Evolutionary conservation across 2,797 vertebrate species (phyloP).

Genomic region (Pseudopleuronectes americanus): DNA sequence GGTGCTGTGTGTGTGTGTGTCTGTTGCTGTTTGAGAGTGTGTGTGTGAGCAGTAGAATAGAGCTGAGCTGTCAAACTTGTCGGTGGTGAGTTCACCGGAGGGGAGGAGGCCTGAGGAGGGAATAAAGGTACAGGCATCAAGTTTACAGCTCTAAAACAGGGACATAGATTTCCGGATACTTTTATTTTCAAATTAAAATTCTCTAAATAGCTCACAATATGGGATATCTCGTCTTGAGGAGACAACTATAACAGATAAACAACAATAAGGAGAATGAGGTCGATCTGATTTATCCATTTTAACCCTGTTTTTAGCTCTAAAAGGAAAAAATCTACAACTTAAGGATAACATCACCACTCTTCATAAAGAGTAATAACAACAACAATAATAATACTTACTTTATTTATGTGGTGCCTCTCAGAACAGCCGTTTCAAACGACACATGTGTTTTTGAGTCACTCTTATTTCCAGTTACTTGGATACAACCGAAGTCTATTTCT

Average conservation of each 20-base stretch:
- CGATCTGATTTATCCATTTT: too few relatives aligned
- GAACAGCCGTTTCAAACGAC: neutral
- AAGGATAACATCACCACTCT: too few relatives aligned
- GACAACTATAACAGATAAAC: too few relatives aligned
- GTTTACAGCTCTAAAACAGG: neutral
- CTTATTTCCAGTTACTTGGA: neutral
- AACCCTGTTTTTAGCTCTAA: too few relatives aligned
- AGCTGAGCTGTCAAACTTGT: constrained; percentile 83
- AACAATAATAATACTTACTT: too few relatives aligned
- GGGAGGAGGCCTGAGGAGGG: constrained; percentile 70
- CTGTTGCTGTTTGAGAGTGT: constrained; percentile 16
- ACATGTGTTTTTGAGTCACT: neutral
- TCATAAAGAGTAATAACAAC: too few relatives aligned
- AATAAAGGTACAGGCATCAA: constrained; percentile 46
- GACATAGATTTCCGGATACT: constrained; percentile 8
- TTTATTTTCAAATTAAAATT: constrained; percentile 54
- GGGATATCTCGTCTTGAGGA: too few relatives aligned
- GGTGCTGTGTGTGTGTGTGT: constrained; percentile 1
- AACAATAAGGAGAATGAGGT: too few relatives aligned
- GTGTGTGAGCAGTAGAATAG: neutral
- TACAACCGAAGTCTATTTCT: neutral
- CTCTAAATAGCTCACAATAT: too few relatives aligned
- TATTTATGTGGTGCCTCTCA: too few relatives aligned
- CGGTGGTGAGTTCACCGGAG: constrained; percentile 54
- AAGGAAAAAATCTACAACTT: neutral